phyloP scores from a whole-genome alignment of 2,888 invertebrate species.

The Hypsopygia costalis region DNA sequence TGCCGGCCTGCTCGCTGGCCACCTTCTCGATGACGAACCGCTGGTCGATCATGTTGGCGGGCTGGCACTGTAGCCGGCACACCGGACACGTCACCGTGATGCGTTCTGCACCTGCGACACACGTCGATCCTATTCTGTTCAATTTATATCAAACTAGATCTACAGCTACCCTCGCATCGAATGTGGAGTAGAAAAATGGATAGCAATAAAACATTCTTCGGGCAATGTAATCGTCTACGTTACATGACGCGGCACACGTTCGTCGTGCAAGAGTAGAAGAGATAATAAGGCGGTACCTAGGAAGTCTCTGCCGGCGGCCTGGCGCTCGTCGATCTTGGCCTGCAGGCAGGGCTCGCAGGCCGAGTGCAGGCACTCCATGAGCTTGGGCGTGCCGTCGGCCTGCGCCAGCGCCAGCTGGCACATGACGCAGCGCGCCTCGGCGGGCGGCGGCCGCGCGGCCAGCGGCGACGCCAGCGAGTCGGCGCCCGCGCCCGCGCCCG shows the following conservation, averaged over 20 bases:
- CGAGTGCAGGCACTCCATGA: constrained; percentile 93
- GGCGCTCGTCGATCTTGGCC: constrained; percentile 80
- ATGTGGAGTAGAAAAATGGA: too few species aligned
- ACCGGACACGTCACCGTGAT: constrained; percentile 83
- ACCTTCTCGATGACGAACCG: constrained; percentile 87
- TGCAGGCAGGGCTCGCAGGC: constrained; percentile 89
- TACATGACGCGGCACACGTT: too few species aligned
- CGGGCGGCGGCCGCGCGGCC: constrained; percentile 35
- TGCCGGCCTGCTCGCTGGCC: constrained; percentile 64
- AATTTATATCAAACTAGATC: too few species aligned
- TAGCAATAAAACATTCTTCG: too few species aligned
- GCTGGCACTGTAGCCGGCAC: constrained; percentile 87
- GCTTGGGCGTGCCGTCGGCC: constrained; percentile 83
- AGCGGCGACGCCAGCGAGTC: constrained; percentile 65
- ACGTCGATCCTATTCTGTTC: too few species aligned
- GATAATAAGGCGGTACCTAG: too few species aligned
- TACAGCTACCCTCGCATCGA: too few species aligned
- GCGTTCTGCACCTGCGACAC: constrained; percentile 53
- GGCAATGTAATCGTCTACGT: too few species aligned
- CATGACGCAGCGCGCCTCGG: constrained; percentile 76
- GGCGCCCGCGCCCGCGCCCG: constrained; percentile 44
- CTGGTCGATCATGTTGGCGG: constrained; percentile 89
- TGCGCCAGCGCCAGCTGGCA: constrained; percentile 55
- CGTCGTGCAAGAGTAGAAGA: too few species aligned
- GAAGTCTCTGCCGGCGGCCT: constrained; percentile 56